Evolutionary conservation across 2,888 invertebrate species (phyloP).

Genomic region (Bellardia bayeri): DNA sequence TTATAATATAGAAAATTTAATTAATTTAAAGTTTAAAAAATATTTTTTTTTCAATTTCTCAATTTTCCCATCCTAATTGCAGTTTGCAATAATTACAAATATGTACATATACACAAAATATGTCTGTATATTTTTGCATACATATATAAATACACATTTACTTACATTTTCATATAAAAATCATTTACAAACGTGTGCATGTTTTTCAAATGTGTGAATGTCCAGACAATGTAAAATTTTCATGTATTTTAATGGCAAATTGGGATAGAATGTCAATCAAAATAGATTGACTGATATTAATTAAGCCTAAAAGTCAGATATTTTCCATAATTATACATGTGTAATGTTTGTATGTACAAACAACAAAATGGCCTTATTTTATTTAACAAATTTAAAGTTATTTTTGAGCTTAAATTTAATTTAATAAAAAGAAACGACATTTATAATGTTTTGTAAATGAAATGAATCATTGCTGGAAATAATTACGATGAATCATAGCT

Average conservation of each 20-base stretch:
- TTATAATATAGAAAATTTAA: not conserved
- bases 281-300: slow-evolving; percentile 35
- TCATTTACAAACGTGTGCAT: slow-evolving; percentile 23
- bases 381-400: slow-evolving; percentile 1
- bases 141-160: not conserved
- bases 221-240: slow-evolving; percentile 7
- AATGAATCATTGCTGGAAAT: not conserved
- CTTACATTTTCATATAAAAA: not conserved
- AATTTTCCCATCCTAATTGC: not conserved
- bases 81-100: not conserved
- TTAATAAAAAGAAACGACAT: not conserved
- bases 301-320: slow-evolving; percentile 17
- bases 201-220: slow-evolving; percentile 41
- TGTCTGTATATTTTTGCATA: too few species aligned
- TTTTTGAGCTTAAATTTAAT: not conserved
- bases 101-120: not conserved
- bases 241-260: slow-evolving; percentile 43
- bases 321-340: slow-evolving; percentile 3
- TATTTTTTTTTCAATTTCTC: not conserved
- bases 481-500: not conserved
- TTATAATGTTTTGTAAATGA: not conserved
- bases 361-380: not conserved
- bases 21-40: slow-evolving; percentile 2
- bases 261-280: slow-evolving; percentile 51
- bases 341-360: not conserved